Evolutionary conservation across 2,888 invertebrate genomes (phyloP).

Genomic region (Pollenia labialis): DNA sequence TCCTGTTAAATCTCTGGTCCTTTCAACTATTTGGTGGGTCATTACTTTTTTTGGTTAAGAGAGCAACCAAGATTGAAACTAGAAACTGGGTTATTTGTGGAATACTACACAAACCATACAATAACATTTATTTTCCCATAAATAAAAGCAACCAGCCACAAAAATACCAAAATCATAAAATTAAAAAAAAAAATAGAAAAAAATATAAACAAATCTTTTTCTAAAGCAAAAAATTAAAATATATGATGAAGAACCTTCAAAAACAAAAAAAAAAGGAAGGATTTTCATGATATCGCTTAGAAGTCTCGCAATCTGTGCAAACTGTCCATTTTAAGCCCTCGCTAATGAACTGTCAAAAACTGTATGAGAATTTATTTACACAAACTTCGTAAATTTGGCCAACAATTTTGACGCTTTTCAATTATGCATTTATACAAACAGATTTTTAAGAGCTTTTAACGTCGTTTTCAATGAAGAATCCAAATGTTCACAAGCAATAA

Average conservation of each 20-base stretch:
- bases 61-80: not conserved
- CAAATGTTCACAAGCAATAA: too few relatives aligned
- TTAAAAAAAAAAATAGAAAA: not conserved
- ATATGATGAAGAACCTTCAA: not conserved
- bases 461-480: too few relatives aligned
- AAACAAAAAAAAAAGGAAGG: too few relatives aligned
- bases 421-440: too few relatives aligned
- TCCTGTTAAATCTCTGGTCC: conserved; percentile 22
- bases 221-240: conserved; percentile 7
- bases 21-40: not conserved
- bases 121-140: conserved; percentile 35
- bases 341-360: too few relatives aligned
- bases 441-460: too few relatives aligned
- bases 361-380: too few relatives aligned
- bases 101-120: not conserved
- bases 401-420: too few relatives aligned
- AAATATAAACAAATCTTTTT: not conserved
- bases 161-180: not conserved
- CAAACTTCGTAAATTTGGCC: too few relatives aligned
- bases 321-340: too few relatives aligned
- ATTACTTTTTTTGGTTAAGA: not conserved
- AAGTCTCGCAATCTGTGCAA: too few relatives aligned
- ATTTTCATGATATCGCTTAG: too few relatives aligned
- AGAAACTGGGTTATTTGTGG: conserved; percentile 42
- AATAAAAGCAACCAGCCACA: conserved; percentile 27